phyloP scores from a whole-genome alignment of 2,113 vertebrate species.

The Leptosomus discolor region DNA sequence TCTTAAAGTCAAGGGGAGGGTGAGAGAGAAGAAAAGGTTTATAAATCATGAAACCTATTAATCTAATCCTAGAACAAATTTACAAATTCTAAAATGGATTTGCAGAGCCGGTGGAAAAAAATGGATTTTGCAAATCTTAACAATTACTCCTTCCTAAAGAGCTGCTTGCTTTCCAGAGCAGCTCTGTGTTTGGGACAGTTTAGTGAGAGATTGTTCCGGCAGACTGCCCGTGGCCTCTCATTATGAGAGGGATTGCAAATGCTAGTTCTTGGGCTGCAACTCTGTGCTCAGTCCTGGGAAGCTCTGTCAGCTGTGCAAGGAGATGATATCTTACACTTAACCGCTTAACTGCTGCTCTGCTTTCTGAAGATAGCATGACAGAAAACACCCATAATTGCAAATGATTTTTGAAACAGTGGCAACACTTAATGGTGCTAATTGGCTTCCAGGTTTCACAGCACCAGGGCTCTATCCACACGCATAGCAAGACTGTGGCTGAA shows the following conservation, averaged over 20 bases:
- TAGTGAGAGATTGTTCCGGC: not conserved
- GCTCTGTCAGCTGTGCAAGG: not conserved
- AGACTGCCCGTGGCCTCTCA: not conserved
- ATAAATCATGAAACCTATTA: slow-evolving; percentile 43
- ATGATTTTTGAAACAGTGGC: not conserved
- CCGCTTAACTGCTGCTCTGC: not conserved
- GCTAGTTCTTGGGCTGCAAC: not conserved
- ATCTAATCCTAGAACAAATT: slow-evolving; percentile 65
- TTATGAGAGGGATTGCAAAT: not conserved
- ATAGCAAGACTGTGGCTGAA: not conserved
- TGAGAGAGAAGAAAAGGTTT: slow-evolving; percentile 14
- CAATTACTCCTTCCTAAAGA: slow-evolving; percentile 26
- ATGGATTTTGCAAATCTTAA: slow-evolving; percentile 23
- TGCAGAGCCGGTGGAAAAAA: not conserved
- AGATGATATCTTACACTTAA: not conserved
- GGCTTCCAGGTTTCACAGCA: not conserved
- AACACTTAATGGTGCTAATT: not conserved
- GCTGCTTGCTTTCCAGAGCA: not conserved
- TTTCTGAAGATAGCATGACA: not conserved
- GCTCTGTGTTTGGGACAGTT: slow-evolving; percentile 27
- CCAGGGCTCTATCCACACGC: not conserved
- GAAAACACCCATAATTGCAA: not conserved
- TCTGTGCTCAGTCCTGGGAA: not conserved
- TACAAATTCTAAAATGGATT: slow-evolving; percentile 56
- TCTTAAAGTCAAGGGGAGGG: slow-evolving; percentile 8